These are phyloP conservation scores for Pseudomyrmex flavicornis DNA, from an alignment of 1,140 invertebrate species.

Conservation along the genomic window DNA sequence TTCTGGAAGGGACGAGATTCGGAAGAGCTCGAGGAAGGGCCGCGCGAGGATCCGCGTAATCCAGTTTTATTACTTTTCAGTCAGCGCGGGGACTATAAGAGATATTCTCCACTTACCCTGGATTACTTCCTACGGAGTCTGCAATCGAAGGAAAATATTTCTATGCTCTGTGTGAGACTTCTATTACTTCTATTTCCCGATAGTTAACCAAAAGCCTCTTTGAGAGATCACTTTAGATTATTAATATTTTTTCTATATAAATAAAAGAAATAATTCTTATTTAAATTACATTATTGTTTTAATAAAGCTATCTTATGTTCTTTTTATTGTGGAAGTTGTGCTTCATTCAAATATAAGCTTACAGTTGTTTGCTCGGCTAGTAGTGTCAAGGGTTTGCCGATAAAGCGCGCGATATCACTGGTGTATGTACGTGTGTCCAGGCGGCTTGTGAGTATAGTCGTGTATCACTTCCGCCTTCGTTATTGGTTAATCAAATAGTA, in stretches of 20 bases:
- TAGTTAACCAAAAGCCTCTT: slow-evolving; percentile 20
- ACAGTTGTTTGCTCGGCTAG: no score
- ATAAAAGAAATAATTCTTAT: background rate
- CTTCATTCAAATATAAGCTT: no score
- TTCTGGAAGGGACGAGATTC: slow-evolving; percentile 67
- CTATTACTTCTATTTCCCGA: slow-evolving; percentile 33
- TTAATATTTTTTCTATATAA: background rate
- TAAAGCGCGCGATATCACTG: background rate
- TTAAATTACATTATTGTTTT: background rate
- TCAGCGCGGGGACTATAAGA: slow-evolving; percentile 59
- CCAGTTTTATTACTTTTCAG: slow-evolving; percentile 77
- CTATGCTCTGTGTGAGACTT: slow-evolving; percentile 8
- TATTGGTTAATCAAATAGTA: slow-evolving; percentile 74
- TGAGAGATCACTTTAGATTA: background rate
- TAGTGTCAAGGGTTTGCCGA: no score
- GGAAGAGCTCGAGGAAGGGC: slow-evolving; percentile 47
- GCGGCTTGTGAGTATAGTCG: slow-evolving; percentile 3
- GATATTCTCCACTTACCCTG: slow-evolving; percentile 71
- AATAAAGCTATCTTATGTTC: background rate
- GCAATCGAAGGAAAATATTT: slow-evolving; percentile 69
- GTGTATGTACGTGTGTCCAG: background rate
- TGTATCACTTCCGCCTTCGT: slow-evolving; percentile 52
- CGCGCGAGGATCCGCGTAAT: slow-evolving; percentile 66
- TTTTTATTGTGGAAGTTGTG: no score
- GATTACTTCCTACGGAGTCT: slow-evolving; percentile 69